These are phyloP conservation scores for Pristiophorus japonicus DNA, from an alignment of 2,113 vertebrate genomes.

Conservation along the genomic window DNA sequence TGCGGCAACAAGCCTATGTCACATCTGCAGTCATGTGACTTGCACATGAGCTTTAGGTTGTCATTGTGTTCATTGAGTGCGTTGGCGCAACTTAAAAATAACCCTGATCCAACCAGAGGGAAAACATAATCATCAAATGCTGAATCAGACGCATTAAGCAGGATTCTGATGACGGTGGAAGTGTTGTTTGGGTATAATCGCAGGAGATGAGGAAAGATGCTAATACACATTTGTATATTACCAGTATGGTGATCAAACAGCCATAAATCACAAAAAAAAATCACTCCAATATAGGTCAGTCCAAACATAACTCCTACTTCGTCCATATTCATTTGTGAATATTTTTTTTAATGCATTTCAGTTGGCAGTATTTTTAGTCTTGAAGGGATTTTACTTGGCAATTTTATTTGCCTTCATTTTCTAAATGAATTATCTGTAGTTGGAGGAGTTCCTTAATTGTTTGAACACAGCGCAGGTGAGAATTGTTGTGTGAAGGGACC, in stretches of 20 bases:
- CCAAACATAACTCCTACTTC: neutral
- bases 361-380: neutral
- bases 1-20: neutral
- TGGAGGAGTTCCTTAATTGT: neutral
- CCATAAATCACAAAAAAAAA: neutral
- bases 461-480: neutral
- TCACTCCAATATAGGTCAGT: neutral
- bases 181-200: neutral
- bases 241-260: neutral
- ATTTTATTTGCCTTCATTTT: neutral
- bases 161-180: neutral
- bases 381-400: neutral
- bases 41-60: neutral
- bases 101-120: neutral
- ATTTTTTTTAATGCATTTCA: neutral
- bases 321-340: neutral
- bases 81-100: neutral
- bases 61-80: neutral
- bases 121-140: neutral
- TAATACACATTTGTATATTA: neutral
- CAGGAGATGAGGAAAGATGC: neutral
- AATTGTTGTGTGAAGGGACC: neutral
- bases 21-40: neutral
- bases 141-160: neutral
- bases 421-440: neutral